Base-by-base conservation (phyloP, 2,888 invertebrate genomes). In the Dichetophora obliterata region DNA sequence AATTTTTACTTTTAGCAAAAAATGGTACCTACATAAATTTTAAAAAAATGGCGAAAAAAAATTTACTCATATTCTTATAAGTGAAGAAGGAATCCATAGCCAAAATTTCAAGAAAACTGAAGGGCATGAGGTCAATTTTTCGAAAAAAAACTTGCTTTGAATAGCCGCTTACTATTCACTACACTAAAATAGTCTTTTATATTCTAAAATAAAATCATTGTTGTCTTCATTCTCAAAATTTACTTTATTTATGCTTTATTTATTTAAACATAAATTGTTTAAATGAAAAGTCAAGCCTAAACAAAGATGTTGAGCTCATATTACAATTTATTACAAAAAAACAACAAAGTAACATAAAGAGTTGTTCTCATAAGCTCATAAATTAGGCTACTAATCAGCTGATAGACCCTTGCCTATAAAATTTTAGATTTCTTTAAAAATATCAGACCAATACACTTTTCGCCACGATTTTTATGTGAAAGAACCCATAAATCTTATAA, bases 401-500 rank as follows among this genome's bases (percentile, higher is more conserved):
- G 37, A 48, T 8, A 59, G 59, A 43, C 16, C 24, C 37, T 43
- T 48, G 22, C 19, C 48, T n/a, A 63, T 63, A 63, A 34, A 34
- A 34, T 34, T 63, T 4, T 16, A 19, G 37, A 63, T 63, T 31
- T 16, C 63, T 63, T 34, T 16, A 66, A 16, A 65, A 75, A 59
- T 43, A 43, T 11, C 43, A 2, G 14, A 43, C 1, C 43, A 14
- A 11, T 43, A 43, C 69, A 54, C 73, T 37, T 48, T 63, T 52
- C 5, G 69, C 54, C 31, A 75, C 75, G 74, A 76, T 76, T 78
- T 78, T 75, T 71, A 24, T 76, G 52, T 76, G 74, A 76, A 76
- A 71, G 75, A 76, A 16, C 66, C 78, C 5, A 78, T 78, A 78
- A 76, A 78, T 74, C n/a, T 76, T 70, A 78, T 76, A 74, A 69